Evolutionary conservation across 2,888 invertebrate species (phyloP).

Genomic region (Conops quadrifasciatus): DNA sequence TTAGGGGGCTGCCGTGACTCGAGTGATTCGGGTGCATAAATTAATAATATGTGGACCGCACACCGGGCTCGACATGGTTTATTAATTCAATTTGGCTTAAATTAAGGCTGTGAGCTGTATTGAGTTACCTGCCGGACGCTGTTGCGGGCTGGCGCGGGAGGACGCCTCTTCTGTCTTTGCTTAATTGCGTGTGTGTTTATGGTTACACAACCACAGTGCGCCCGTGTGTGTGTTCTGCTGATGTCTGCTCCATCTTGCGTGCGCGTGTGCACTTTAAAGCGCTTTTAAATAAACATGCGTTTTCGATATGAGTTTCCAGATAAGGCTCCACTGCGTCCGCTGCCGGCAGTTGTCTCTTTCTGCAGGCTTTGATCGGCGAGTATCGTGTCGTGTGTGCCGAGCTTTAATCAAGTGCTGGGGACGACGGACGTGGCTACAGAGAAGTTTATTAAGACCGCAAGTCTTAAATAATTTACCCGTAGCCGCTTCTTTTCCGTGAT

Average conservation of each 20-base stretch:
- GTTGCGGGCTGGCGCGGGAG: slow-evolving; percentile 15
- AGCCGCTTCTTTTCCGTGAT: not conserved
- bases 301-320: slow-evolving; percentile 54
- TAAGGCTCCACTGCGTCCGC: slow-evolving; percentile 39
- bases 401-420: slow-evolving; percentile 27
- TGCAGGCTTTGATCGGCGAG: not conserved
- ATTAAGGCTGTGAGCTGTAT: slow-evolving; percentile 60
- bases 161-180: slow-evolving; percentile 9
- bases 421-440: slow-evolving; percentile 4
- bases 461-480: not conserved
- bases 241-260: slow-evolving; percentile 19
- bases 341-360: not conserved
- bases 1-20: not conserved
- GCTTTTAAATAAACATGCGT: slow-evolving; percentile 48
- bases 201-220: not conserved
- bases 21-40: slow-evolving; percentile 56
- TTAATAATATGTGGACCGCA: slow-evolving; percentile 64
- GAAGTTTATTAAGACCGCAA: slow-evolving; percentile 4
- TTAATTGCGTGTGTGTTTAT: slow-evolving; percentile 4
- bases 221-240: not conserved
- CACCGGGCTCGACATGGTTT: slow-evolving; percentile 66
- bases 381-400: slow-evolving; percentile 10
- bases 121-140: slow-evolving; percentile 51
- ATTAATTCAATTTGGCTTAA: slow-evolving; percentile 67
- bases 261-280: slow-evolving; percentile 34